phyloP scores from a whole-genome alignment of 1,140 invertebrate genomes.

The Leguminivora glycinivorella region DNA sequence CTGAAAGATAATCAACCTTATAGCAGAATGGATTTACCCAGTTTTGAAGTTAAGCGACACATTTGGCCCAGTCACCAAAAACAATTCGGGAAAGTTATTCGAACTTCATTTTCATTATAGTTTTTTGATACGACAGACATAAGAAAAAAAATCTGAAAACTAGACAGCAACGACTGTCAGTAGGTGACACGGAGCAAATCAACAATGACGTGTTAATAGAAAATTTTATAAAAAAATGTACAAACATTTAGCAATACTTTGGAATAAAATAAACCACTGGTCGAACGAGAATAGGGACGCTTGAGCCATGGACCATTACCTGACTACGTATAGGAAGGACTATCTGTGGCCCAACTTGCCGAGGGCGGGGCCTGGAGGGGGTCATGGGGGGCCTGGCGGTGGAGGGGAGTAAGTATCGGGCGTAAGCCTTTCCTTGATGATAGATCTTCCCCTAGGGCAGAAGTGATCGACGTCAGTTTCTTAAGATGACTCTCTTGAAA shows the following conservation, averaged over 20 bases:
- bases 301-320: conserved; percentile 74
- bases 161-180: background rate
- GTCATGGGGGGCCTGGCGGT: conserved; percentile 39
- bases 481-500: too few relatives aligned
- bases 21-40: too few relatives aligned
- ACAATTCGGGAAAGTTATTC: too few relatives aligned
- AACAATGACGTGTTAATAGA: background rate
- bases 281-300: conserved; percentile 18
- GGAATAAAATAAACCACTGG: conserved; percentile 33
- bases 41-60: too few relatives aligned
- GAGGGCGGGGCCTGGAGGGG: conserved; percentile 28
- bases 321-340: conserved; percentile 80
- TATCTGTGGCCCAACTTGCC: conserved; percentile 79
- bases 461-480: too few relatives aligned
- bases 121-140: background rate
- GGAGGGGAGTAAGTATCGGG: conserved; percentile 58
- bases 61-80: too few relatives aligned
- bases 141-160: conserved; percentile 10
- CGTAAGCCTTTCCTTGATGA: too few relatives aligned
- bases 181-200: background rate
- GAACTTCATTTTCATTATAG: background rate
- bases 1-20: too few relatives aligned
- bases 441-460: too few relatives aligned
- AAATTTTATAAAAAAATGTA: conserved; percentile 9
- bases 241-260: conserved; percentile 37